Evolutionary conservation across 2,888 invertebrate genomes (phyloP).

Genomic region (Timema podura): DNA sequence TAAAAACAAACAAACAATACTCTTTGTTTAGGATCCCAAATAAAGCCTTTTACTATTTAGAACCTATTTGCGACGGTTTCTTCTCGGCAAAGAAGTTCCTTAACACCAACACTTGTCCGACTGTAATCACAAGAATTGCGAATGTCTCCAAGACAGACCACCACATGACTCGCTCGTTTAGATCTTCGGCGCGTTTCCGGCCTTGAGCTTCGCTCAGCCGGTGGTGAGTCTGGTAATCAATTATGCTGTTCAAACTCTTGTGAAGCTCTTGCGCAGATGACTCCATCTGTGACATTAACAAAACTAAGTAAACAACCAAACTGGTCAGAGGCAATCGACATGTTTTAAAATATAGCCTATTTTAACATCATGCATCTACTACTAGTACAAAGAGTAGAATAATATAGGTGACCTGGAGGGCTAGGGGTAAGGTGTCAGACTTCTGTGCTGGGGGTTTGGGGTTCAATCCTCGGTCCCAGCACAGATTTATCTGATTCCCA

Average conservation of each 20-base stretch:
- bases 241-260: constrained; percentile 78
- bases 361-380: too few relatives aligned
- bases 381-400: too few relatives aligned
- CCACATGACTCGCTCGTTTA: constrained; percentile 89
- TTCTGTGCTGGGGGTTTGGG: too few relatives aligned
- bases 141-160: constrained; percentile 91
- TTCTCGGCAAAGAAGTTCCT: constrained; percentile 88
- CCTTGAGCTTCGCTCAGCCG: constrained; percentile 91
- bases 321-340: too few relatives aligned
- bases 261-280: constrained; percentile 86
- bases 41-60: constrained; percentile 24
- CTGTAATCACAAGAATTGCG: constrained; percentile 77
- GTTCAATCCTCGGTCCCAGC: too few relatives aligned
- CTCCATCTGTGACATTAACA: constrained; percentile 70
- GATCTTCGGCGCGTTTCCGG: constrained; percentile 91
- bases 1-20: too few relatives aligned
- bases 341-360: too few relatives aligned
- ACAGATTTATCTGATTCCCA: too few relatives aligned
- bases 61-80: constrained; percentile 49
- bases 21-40: too few relatives aligned
- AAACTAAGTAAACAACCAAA: too few relatives aligned
- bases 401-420: too few relatives aligned
- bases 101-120: constrained; percentile 86
- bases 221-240: constrained; percentile 97
- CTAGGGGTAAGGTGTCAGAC: too few relatives aligned